A percentile compares a stretch with the other conserved stretches of the same genome.
Evolutionary conservation across 2,888 invertebrate species (phyloP).

Genomic region (Branchipolynoe longqiensis): DNA sequence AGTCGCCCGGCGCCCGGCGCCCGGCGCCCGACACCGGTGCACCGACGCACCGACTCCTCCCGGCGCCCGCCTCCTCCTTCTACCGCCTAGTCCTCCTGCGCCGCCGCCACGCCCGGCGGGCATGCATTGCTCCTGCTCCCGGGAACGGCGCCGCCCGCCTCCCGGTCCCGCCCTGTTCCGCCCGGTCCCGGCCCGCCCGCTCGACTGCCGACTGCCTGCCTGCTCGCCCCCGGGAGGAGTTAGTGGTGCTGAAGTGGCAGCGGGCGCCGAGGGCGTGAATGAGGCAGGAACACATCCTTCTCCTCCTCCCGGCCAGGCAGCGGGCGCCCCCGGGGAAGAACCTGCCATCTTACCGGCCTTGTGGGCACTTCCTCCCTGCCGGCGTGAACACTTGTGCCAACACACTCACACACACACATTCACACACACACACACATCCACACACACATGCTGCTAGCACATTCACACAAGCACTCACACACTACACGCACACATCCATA

Average conservation of each 20-base stretch:
- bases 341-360: conserved; percentile 4
- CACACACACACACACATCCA: too few species aligned
- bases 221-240: too few species aligned
- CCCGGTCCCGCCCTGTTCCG: neutral
- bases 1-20: neutral
- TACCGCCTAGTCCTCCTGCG: neutral
- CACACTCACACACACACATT: too few species aligned
- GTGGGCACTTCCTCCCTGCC: neutral
- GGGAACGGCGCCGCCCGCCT: neutral
- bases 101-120: neutral
- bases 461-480: too few species aligned
- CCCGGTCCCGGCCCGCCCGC: neutral
- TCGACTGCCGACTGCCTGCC: too few species aligned
- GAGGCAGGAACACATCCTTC: neutral
- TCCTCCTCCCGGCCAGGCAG: neutral
- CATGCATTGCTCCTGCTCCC: neutral
- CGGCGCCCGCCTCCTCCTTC: neutral
- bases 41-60: neutral
- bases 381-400: too few species aligned
- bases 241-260: too few species aligned
- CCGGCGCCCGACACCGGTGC: neutral
- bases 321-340: conserved; percentile 1
- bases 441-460: too few species aligned
- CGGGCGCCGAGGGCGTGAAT: neutral
- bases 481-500: too few species aligned